phyloP scores from a whole-genome alignment of 2,113 vertebrate genomes.

The Pterocles orientalis region DNA sequence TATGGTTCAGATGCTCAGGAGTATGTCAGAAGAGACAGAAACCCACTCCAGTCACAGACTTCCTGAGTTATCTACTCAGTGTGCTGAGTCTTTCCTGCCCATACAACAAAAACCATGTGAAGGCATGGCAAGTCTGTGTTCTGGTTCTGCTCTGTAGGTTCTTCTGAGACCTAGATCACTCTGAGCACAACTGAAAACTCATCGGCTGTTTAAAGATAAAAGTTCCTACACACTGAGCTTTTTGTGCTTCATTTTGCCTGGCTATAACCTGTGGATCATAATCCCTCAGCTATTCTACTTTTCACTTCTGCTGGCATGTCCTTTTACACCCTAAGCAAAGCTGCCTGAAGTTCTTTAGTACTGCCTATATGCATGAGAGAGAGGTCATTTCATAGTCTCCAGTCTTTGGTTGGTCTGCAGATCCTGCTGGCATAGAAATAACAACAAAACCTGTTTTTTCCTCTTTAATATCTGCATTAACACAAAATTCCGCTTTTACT shows the following conservation, averaged over 20 bases:
- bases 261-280: not conserved
- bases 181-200: not conserved
- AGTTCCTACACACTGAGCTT: not conserved
- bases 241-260: not conserved
- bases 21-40: not conserved
- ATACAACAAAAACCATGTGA: not conserved
- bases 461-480: not conserved
- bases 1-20: not conserved
- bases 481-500: not conserved
- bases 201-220: not conserved
- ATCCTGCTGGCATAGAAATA: not conserved
- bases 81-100: not conserved
- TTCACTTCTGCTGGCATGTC: not conserved
- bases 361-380: not conserved
- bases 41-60: not conserved
- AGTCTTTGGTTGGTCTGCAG: not conserved
- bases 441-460: not conserved
- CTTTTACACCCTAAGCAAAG: not conserved
- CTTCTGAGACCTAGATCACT: not conserved
- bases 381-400: not conserved
- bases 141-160: not conserved
- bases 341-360: not conserved
- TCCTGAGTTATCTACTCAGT: not conserved
- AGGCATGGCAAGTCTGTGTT: fast-evolving
- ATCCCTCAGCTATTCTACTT: not conserved